Base-by-base conservation (phyloP, 2,888 invertebrate species). In the Xestia xanthographa region DNA sequence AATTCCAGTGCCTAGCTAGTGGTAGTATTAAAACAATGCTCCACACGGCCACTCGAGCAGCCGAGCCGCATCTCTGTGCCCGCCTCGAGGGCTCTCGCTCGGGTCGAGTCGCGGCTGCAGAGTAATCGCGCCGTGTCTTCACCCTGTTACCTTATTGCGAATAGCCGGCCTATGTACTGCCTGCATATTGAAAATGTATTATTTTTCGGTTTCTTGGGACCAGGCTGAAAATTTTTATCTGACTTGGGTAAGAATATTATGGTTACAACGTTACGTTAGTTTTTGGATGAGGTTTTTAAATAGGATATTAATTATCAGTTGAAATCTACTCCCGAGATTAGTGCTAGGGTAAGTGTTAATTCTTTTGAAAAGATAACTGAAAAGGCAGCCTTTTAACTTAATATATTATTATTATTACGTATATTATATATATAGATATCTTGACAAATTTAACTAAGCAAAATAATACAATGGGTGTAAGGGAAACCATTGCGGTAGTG, bases 21-120 rank as follows among this genome's bases (percentile, higher is more conserved):
- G 81, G 72, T 77, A 69, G 77, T 80, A 86, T 83, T 84, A 83
- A 85, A 89, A 87, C 84, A 87, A 89, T 87, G 82, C 84, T 84
- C 77, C 66, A 82, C 85, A 84, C 79, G 79, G 73, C 72, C 82
- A 69, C 88, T 90, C 66, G 81, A 85, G 83, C 82, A 72, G 87
- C 87, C 67, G 81, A 85, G 83, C 72, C 70, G 77, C 80, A 85
- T 79, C 83, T 86, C 80, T 75, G 80, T 81, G 81, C 77, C 77
- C 73, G 77, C 75, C 82, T 88, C 79, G 81, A 90, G 88, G 79
- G 85, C 85, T 72, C 88, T 89, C 72, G 80, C 77, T 62, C 69
- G 77, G 70, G 84, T 84, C 84, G 72, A 84, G 79, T 29, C 67
- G 73, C 53, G 73, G 12, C 79, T 76, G 48, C 48, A 84, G 89